Base-by-base conservation (phyloP, 2,888 invertebrate genomes). In the Erannis defoliaria region DNA sequence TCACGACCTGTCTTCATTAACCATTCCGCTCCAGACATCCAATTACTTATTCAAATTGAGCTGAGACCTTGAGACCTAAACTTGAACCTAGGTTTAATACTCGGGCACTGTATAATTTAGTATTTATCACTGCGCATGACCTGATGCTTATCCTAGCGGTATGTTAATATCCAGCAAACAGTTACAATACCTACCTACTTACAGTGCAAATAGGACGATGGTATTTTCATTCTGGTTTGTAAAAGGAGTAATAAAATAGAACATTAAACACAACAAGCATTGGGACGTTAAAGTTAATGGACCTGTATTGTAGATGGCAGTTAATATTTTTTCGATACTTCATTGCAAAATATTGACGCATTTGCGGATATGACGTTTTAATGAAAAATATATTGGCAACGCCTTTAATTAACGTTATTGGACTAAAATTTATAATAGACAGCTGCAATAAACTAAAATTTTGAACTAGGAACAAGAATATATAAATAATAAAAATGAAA, bases 141-240 rank as follows among this genome's bases (percentile, higher is more conserved):
- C 80, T 73, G 75, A 76, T 77, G 81, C 72, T 84, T 85, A 84
- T 78, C 76, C 75, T 85, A 86, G 85, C 85, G 86, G 84, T 84
- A 85, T 82, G 82, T 79, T 78, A 84, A 86, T 51, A 51, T 82
- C 66, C 72, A 67, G 71, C 68, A 6, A 69, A 73, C 72, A 70
- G 66, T 64, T 72, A 62, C 33, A 29, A 26, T 42, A 42, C 31
- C 16, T 46, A 33, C 51, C 16, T 46, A 33, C 51, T 55, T 29
- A 45, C 61, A 70, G 64, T 45, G 55, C 53, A 66, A 66, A 55
- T 60, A 48, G 54, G 43, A 35, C 53, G 53, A 29, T 51, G 19
- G 29, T 21, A 19, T 57, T 57, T 35, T 18, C 35, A 54, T 54
- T 60, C 48, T 29, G 45, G 49, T 60, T 45, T 37, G 29, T 40